Evolutionary conservation across 2,888 invertebrate species (phyloP).

Genomic region (Agriopis aurantiaria): DNA sequence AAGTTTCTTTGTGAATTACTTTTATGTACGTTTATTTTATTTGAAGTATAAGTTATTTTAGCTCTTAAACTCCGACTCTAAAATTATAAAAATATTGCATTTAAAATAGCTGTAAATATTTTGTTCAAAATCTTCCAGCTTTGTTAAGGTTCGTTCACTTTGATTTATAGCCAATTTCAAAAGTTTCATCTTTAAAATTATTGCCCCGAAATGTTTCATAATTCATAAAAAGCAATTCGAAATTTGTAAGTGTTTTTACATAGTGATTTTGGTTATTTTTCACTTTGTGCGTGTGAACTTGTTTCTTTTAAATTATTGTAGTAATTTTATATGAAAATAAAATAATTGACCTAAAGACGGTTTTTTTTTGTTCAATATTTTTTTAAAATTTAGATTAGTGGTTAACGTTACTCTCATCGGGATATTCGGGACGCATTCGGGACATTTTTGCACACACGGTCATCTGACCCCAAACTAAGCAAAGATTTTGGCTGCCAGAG

Average conservation of each 20-base stretch:
- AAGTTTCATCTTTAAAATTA: slow-evolving; percentile 26
- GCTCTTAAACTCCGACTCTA: not conserved
- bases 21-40: too few species aligned
- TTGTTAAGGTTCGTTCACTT: slow-evolving; percentile 17
- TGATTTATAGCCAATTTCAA: slow-evolving; percentile 27
- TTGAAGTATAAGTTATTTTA: too few species aligned
- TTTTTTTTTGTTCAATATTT: too few species aligned
- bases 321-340: not conserved
- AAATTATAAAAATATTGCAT: not conserved
- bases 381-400: too few species aligned
- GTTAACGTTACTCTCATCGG: too few species aligned
- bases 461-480: too few species aligned
- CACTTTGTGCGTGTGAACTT: not conserved
- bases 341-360: too few species aligned
- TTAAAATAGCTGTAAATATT: slow-evolving; percentile 5
- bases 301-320: too few species aligned
- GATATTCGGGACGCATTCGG: too few species aligned
- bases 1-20: too few species aligned
- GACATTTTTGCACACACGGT: too few species aligned
- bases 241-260: slow-evolving; percentile 16
- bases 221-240: slow-evolving; percentile 16
- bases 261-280: not conserved
- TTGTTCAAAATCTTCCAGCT: slow-evolving; percentile 13
- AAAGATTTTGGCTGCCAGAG: too few species aligned
- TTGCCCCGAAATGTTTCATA: slow-evolving; percentile 21